Conservation (phyloP, 2,113 vertebrate species). For the Etia nguti region DNA sequence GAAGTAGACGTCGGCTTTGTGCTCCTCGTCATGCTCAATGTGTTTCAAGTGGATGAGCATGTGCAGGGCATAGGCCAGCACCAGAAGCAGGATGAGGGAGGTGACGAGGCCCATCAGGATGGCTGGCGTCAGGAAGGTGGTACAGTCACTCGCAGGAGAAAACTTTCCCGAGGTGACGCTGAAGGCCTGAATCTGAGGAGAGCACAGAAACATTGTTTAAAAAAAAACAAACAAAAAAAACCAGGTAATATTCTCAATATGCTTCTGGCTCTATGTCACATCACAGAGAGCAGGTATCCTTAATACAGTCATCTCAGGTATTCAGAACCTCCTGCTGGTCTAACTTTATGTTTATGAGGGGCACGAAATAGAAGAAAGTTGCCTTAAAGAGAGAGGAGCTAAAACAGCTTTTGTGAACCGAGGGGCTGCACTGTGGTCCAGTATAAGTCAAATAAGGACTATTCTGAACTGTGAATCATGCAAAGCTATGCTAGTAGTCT, state of each 20-base stretch:
- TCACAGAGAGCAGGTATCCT: not conserved
- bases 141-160: conserved; percentile 81
- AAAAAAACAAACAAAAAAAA: not conserved
- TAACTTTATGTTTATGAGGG: not conserved
- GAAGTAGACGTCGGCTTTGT: conserved; percentile 71
- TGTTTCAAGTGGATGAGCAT: conserved; percentile 88
- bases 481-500: not conserved
- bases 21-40: conserved; percentile 83
- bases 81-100: conserved; percentile 86
- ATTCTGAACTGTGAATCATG: not conserved
- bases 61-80: conserved; percentile 88
- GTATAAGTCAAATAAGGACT: not conserved
- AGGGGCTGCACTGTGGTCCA: not conserved
- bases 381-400: not conserved
- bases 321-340: not conserved
- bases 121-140: conserved; percentile 83
- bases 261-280: not conserved
- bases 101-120: conserved; percentile 86
- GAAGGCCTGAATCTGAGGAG: conserved; percentile 88
- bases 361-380: not conserved
- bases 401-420: not conserved
- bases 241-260: not conserved
- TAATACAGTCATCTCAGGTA: not conserved
- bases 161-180: conserved; percentile 78
- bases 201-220: not conserved